Evolutionary conservation across 2,888 invertebrate species (phyloP).

Genomic region (Branchellion lobata): DNA sequence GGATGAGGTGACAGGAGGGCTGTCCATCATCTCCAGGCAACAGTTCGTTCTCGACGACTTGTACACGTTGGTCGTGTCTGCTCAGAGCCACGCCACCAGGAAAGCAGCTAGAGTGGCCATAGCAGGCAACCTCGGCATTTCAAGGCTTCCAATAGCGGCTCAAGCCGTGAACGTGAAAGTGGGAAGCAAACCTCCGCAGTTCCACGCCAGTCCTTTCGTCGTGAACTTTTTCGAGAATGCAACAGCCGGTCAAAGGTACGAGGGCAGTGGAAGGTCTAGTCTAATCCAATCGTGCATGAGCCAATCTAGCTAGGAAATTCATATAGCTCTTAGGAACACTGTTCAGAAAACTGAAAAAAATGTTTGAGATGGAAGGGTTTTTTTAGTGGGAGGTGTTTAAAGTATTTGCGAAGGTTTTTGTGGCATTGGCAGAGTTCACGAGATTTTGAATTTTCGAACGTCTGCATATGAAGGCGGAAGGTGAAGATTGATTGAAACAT

Average conservation of each 20-base stretch:
- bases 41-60: conserved; percentile 43
- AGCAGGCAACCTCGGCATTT: neutral
- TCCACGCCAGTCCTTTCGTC: conserved; percentile 45
- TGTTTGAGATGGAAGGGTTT: too few species aligned
- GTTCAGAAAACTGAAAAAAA: too few species aligned
- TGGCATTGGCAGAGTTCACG: too few species aligned
- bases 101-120: neutral
- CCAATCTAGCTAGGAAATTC: too few species aligned
- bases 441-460: too few species aligned
- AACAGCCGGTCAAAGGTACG: conserved; percentile 19
- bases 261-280: too few species aligned
- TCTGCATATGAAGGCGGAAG: too few species aligned
- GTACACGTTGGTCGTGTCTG: conserved; percentile 50
- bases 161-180: conserved; percentile 49
- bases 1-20: conserved; percentile 49
- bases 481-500: too few species aligned
- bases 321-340: too few species aligned
- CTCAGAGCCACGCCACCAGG: conserved; percentile 46
- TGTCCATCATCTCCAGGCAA: conserved; percentile 46
- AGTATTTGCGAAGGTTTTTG: too few species aligned
- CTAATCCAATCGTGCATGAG: too few species aligned
- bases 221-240: conserved; percentile 48
- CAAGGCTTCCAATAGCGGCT: conserved; percentile 14
- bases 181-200: conserved; percentile 49
- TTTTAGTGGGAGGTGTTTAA: too few species aligned